Base-by-base conservation (phyloP, 2,113 vertebrate genomes). In the Tauraco erythrolophus region DNA sequence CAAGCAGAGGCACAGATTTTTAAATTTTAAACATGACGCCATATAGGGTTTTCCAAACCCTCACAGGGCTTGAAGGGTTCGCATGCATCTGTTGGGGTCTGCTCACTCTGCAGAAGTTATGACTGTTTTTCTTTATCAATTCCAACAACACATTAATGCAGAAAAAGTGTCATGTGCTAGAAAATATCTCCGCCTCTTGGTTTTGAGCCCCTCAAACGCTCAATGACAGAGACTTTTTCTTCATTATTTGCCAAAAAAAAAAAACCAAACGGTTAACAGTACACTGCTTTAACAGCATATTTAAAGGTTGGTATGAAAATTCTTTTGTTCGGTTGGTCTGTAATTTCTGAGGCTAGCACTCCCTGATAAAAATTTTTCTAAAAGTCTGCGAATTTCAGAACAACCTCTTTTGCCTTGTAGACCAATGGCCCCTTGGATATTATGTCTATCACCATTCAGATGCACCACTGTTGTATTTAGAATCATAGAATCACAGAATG, bases 181-280 rank as follows among this genome's bases (percentile, higher is more conserved):
- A 39, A 60, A 78, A 11, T 70, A 61, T 23, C 64, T 33, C 65
- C n/a, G 46, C 4, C 18, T 45, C 14, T 37, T 27, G 14, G 17
- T 33, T 53, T 43, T 30, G 25, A 57, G 27, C 0, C 0, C 21
- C 17, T 69, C 61, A 70, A 69, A 27, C 0, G 1, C 5, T 28
- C 17, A 19, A 21, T 61, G 28, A 33, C 25, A 51, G 54, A 77
- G 27, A 37, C 11, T 71, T 46, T 46, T 54, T 70, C 22, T 62
- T 62, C 33, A n/a, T 54, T 46, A 24, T 61, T 78, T 53, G 37
- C 25, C 4, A 60, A 21, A 58, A 41, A 17, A 43, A 41, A 41
- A 41, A 41, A 41, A 41, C 9, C 9, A 43, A 43, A 43, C 3
- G 8, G 9, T 37, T 14, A 53, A 27, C 2, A 23, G 56, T 45